Evolutionary conservation across 92 coral and sea anemone species (phyloP).

Genomic region (Paragorgia papillata): DNA sequence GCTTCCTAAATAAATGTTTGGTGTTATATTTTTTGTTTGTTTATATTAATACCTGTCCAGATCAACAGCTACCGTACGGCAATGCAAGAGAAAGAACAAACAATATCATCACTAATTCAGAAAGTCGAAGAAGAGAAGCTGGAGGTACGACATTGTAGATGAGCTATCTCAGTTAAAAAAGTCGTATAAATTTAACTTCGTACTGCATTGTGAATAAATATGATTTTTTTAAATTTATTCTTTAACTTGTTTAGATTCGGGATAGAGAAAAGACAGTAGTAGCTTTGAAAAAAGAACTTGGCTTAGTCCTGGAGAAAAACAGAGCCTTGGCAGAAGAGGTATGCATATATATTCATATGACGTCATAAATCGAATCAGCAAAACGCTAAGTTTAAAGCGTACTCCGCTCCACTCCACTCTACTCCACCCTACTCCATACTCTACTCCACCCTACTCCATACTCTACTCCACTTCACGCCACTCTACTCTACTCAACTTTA

Average conservation of each 20-base stretch:
- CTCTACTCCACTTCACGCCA: no score
- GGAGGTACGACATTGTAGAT: conserved; percentile 65
- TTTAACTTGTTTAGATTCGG: conserved; percentile 61
- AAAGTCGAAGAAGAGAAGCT: conserved; percentile 82
- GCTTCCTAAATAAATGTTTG: no score
- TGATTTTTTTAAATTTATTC: background rate
- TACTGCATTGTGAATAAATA: no score
- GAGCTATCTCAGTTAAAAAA: background rate
- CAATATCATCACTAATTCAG: conserved; percentile 75
- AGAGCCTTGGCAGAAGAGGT: conserved; percentile 87
- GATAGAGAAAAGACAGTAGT: conserved; percentile 88
- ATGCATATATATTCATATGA: no score
- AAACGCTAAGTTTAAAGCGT: no score
- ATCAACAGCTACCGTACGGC: conserved; percentile 82
- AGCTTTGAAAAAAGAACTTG: conserved; percentile 88
- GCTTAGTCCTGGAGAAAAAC: conserved; percentile 93
- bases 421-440: no score
- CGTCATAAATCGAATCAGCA: no score
- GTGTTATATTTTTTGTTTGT: no score
- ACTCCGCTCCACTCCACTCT: no score
- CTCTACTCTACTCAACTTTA: no score
- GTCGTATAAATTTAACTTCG: background rate
- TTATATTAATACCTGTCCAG: conserved; percentile 29
- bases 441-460: no score
- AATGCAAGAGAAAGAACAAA: conserved; percentile 93